Evolutionary conservation across 2,113 vertebrate genomes (phyloP).

Genomic region (Brachypteracias leptosomus): DNA sequence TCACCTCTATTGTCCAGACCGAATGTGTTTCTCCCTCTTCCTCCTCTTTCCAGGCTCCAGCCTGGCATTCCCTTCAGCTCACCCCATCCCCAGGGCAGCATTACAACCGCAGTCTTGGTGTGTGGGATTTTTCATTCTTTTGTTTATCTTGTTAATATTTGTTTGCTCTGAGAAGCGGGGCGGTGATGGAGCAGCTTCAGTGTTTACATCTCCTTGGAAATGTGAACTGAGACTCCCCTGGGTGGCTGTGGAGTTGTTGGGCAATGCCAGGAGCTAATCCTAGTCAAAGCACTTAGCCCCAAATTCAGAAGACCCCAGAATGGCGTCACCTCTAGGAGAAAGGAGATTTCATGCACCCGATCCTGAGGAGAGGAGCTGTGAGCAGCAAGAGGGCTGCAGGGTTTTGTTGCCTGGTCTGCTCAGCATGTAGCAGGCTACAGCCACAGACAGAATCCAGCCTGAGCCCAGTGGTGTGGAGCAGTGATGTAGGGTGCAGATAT

Average conservation of each 20-base stretch:
- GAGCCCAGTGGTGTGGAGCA: neutral
- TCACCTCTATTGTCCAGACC: neutral
- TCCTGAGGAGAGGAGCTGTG: neutral
- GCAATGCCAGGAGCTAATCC: neutral
- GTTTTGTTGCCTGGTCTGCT: neutral
- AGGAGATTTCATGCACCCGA: neutral
- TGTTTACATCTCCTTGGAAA: slow-evolving; percentile 55
- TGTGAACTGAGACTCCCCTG: neutral
- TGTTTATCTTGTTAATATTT: slow-evolving; percentile 61
- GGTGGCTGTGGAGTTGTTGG: neutral
- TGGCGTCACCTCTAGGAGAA: neutral
- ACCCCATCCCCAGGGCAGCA: neutral
- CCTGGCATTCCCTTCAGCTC: neutral
- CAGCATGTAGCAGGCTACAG: neutral
- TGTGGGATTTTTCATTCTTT: slow-evolving; percentile 52
- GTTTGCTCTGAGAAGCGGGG: slow-evolving; percentile 45
- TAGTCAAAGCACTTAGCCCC: neutral
- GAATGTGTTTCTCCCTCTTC: neutral
- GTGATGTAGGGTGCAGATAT: neutral
- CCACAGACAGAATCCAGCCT: neutral
- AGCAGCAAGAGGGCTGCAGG: neutral
- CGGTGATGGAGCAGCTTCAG: neutral
- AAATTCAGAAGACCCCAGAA: neutral
- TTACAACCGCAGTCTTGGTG: neutral
- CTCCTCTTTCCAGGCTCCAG: neutral